A percentile compares a stretch with the other conserved stretches of the same genome.
Conservation (phyloP, 2,888 invertebrate genomes). For the Agrypnus murinus region DNA sequence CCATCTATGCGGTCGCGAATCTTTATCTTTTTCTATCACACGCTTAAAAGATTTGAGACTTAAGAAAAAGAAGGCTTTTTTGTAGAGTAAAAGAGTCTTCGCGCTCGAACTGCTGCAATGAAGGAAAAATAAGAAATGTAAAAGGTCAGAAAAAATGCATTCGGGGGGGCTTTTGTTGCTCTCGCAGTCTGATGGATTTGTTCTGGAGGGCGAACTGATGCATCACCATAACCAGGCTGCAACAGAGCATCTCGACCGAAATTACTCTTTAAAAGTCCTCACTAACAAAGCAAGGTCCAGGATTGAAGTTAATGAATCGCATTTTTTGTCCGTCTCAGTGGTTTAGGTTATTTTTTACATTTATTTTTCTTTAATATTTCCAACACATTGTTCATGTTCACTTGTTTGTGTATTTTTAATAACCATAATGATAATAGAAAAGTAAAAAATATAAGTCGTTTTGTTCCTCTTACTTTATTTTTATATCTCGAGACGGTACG, state of each 20-base stretch:
- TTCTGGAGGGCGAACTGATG: slow-evolving; percentile 40
- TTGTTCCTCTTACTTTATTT: slow-evolving; percentile 8
- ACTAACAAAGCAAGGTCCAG: slow-evolving; percentile 32
- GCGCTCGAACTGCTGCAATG: slow-evolving; percentile 23
- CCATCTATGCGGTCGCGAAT: background rate
- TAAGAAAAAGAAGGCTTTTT: background rate
- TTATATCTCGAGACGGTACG: too few relatives aligned
- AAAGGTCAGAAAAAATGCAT: slow-evolving; percentile 23
- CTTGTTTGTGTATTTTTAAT: too few relatives aligned
- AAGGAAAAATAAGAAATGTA: slow-evolving; percentile 24
- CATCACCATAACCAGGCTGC: background rate
- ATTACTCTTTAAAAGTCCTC: slow-evolving; percentile 35
- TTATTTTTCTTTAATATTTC: too few relatives aligned
- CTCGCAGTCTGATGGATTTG: slow-evolving; percentile 50
- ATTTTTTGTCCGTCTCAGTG: slow-evolving; percentile 38
- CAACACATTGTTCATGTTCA: too few relatives aligned
- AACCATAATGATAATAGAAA: too few relatives aligned
- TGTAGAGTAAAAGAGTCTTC: background rate
- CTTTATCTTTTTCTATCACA: slow-evolving; percentile 4
- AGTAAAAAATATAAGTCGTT: background rate
- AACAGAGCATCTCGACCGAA: slow-evolving; percentile 32
- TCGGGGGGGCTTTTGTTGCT: slow-evolving; percentile 37
- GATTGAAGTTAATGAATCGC: slow-evolving; percentile 38
- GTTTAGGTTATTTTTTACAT: too few relatives aligned
- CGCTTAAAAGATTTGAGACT: background rate